These are phyloP conservation scores for Drosophila ercepeae DNA, from an alignment of 1,140 invertebrate species.

Conservation along the genomic window DNA sequence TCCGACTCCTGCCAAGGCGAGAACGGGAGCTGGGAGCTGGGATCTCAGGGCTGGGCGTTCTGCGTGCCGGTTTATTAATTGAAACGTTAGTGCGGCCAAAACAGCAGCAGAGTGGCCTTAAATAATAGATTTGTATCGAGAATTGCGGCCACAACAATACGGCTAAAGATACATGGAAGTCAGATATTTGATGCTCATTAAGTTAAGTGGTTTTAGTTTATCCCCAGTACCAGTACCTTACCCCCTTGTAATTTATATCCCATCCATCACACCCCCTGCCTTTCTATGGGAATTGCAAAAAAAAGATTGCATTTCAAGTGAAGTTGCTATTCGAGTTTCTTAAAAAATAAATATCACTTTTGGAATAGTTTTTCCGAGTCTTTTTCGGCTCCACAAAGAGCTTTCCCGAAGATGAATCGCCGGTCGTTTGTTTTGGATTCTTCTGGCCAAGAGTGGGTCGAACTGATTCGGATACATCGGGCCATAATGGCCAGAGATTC, in stretches of 20 bases:
- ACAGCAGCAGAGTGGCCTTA: constrained; percentile 53
- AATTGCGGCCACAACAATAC: constrained; percentile 70
- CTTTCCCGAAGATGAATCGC: constrained; percentile 76
- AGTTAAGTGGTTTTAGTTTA: constrained; percentile 81
- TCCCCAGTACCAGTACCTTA: constrained; percentile 21
- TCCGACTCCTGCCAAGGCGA: constrained; percentile 52
- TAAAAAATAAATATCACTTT: too few species aligned
- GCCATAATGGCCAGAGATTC: constrained; percentile 64
- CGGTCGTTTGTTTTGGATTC: constrained; percentile 80
- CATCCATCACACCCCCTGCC: too few species aligned
- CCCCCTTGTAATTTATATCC: constrained; percentile 63
- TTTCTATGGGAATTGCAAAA: too few species aligned
- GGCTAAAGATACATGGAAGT: constrained; percentile 35
- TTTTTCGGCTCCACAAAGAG: constrained; percentile 74
- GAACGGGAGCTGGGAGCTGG: constrained; percentile 3
- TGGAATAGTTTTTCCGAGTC: too few species aligned
- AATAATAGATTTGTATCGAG: constrained; percentile 82
- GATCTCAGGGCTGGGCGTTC: constrained; percentile 25
- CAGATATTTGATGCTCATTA: constrained; percentile 81
- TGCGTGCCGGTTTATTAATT: constrained; percentile 75
- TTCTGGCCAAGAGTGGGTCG: constrained; percentile 82
- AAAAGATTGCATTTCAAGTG: too few species aligned
- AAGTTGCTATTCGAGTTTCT: neutral
- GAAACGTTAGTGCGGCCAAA: constrained; percentile 72
- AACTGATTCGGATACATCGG: constrained; percentile 51